Percentiles rank a stretch among this genome's conserved stretches.
Evolutionary conservation across 2,888 invertebrate species (phyloP).

Genomic region (Osedax frankpressi): DNA sequence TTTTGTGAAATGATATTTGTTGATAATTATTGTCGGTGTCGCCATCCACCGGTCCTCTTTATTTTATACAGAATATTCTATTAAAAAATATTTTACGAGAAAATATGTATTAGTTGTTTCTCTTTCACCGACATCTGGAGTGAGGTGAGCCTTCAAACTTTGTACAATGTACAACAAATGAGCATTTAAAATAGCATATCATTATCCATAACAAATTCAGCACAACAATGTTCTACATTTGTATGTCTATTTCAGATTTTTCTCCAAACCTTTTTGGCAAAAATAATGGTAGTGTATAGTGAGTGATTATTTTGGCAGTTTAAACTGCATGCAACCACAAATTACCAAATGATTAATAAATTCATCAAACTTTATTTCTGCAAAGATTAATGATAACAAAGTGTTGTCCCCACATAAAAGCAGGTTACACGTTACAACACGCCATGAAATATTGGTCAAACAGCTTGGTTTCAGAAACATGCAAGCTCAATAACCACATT

Average conservation of each 20-base stretch:
- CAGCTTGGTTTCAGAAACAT: background rate
- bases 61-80: constrained; percentile 7
- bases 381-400: constrained; percentile 8
- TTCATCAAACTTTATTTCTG: constrained; percentile 11
- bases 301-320: background rate
- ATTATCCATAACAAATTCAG: background rate
- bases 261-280: no score
- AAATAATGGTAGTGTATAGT: background rate
- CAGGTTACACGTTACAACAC: background rate
- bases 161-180: no score
- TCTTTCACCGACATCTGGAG: background rate
- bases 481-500: background rate
- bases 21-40: background rate
- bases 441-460: background rate
- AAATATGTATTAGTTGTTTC: background rate
- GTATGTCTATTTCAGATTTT: background rate
- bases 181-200: background rate
- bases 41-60: background rate
- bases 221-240: background rate
- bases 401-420: constrained; percentile 3
- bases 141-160: background rate
- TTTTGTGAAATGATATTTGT: background rate
- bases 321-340: background rate
- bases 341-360: background rate
- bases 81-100: background rate